Conservation (phyloP, 30 jellyfish, hydroid and myxozoan species). For the Catostylus mosaicus region DNA sequence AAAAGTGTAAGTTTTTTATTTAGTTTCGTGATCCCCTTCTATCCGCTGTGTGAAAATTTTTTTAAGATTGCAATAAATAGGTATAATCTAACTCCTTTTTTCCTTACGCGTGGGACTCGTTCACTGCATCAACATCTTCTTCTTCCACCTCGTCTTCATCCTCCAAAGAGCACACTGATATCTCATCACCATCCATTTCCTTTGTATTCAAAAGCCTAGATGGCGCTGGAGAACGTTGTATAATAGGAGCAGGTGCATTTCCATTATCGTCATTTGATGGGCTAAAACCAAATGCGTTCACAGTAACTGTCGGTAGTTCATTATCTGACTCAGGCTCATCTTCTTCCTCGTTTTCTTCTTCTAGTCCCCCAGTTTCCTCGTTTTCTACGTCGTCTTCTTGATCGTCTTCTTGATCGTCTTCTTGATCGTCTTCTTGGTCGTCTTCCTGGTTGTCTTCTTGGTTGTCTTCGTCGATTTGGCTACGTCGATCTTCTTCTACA, state of each 20-base stretch:
- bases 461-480: no score
- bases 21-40: no score
- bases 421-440: no score
- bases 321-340: not conserved
- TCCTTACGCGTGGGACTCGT: constrained; percentile 29
- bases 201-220: constrained; percentile 12
- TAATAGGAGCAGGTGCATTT: not conserved
- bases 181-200: constrained; percentile 29
- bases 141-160: constrained; percentile 56
- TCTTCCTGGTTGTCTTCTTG: no score
- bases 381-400: not conserved
- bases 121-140: constrained; percentile 1
- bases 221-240: not conserved
- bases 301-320: constrained; percentile 37
- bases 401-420: not conserved
- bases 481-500: not conserved
- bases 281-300: constrained; percentile 65
- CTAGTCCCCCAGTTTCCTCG: constrained; percentile 11
- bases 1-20: no score
- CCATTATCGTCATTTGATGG: constrained; percentile 12
- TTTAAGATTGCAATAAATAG: no score
- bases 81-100: not conserved
- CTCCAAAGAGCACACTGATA: constrained; percentile 61
- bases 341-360: constrained; percentile 10
- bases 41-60: no score